phyloP scores from a whole-genome alignment of 2,797 vertebrate genomes.

The Oreochromis grahami region DNA sequence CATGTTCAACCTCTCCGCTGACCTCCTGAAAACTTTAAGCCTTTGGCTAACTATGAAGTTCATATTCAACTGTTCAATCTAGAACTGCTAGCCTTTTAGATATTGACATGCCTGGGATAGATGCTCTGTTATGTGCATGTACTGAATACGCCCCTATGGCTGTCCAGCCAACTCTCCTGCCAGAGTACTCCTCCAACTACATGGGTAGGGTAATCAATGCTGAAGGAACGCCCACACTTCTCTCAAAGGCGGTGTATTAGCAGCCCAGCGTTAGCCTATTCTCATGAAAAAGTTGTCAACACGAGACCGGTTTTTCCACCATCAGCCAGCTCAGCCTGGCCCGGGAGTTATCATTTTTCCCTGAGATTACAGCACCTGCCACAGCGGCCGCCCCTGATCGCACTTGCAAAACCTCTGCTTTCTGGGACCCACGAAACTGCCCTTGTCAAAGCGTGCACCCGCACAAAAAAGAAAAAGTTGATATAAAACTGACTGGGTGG shows the following conservation, averaged over 20 bases:
- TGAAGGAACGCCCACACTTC: slow-evolving; percentile 62
- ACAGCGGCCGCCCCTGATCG: neutral
- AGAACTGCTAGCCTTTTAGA: slow-evolving; percentile 44
- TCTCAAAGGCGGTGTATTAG: slow-evolving; percentile 36
- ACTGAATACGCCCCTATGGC: slow-evolving; percentile 35
- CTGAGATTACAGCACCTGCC: slow-evolving; percentile 24
- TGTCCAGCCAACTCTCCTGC: slow-evolving; percentile 52
- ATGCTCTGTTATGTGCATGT: slow-evolving; percentile 41
- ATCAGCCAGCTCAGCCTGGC: slow-evolving; percentile 1
- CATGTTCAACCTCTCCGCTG: slow-evolving; percentile 52
- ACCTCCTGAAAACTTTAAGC: slow-evolving; percentile 61
- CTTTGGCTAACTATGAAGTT: slow-evolving; percentile 53
- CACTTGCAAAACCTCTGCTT: neutral
- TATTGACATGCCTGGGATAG: slow-evolving; percentile 62
- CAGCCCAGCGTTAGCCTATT: slow-evolving; percentile 18
- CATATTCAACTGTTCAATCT: slow-evolving; percentile 35
- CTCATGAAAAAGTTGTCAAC: slow-evolving; percentile 26
- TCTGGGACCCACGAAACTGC: neutral
- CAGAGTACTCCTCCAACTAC: slow-evolving; percentile 49
- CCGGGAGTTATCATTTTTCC: slow-evolving; percentile 2
- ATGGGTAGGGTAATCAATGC: slow-evolving; percentile 53
- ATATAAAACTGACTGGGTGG: neutral
- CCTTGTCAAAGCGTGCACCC: neutral
- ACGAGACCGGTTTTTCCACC: slow-evolving; percentile 6
- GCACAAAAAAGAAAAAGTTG: neutral